A percentile compares a stretch with the other conserved stretches of the same genome.
These are phyloP conservation scores for Acrobasis consociella DNA, from an alignment of 2,888 invertebrate species.

Conservation along the genomic window DNA sequence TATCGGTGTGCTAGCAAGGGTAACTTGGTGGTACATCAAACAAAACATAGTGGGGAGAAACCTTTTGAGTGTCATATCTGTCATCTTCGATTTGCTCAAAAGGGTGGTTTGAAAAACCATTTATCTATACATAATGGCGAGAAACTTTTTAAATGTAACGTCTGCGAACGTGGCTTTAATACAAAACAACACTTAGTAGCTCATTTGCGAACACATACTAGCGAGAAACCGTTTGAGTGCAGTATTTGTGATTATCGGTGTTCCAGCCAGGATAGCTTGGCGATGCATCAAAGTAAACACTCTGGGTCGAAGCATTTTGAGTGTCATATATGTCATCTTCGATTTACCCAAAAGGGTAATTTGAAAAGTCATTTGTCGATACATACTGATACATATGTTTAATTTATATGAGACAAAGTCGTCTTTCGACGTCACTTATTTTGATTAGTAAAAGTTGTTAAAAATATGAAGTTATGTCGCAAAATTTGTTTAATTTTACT, in stretches of 20 bases:
- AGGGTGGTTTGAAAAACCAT: slow-evolving; percentile 18
- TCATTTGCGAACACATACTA: slow-evolving; percentile 5
- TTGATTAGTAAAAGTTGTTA: too few relatives aligned
- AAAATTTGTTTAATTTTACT: too few relatives aligned
- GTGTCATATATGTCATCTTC: slow-evolving; percentile 18
- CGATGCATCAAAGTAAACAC: slow-evolving; percentile 16
- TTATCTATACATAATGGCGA: neutral
- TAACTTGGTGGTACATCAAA: slow-evolving; percentile 8
- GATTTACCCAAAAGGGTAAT: slow-evolving; percentile 19
- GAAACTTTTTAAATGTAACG: slow-evolving; percentile 9
- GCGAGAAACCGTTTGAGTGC: slow-evolving; percentile 16
- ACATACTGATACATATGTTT: too few relatives aligned
- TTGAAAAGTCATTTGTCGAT: slow-evolving; percentile 9
- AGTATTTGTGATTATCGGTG: slow-evolving; percentile 9
- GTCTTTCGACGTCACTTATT: too few relatives aligned
- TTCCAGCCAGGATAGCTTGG: slow-evolving; percentile 4
- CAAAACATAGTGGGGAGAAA: slow-evolving; percentile 16
- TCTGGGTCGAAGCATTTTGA: slow-evolving; percentile 18
- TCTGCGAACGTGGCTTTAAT: slow-evolving; percentile 14
- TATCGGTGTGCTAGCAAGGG: slow-evolving; percentile 17
- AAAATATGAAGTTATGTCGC: too few relatives aligned
- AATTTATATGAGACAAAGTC: too few relatives aligned
- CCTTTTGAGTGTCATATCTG: slow-evolving; percentile 22
- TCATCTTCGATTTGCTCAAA: slow-evolving; percentile 16
- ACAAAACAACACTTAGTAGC: slow-evolving; percentile 11